These are phyloP conservation scores for Drosophila chauvacae DNA, from an alignment of 1,140 invertebrate species.

Conservation along the genomic window DNA sequence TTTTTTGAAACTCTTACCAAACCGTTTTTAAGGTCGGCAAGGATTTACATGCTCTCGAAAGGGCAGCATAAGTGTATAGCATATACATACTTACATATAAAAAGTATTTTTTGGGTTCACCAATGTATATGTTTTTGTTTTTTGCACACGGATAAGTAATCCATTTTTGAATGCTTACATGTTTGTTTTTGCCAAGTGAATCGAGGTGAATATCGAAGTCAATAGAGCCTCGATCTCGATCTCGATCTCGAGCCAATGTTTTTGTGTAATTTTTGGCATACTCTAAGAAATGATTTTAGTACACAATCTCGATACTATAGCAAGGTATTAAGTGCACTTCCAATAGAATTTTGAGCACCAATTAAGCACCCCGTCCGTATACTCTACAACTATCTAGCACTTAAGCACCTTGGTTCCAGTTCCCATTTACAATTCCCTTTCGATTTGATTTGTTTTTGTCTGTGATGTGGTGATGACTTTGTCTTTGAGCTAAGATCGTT, in stretches of 20 bases:
- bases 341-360: slow-evolving; percentile 69
- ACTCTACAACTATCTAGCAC: slow-evolving; percentile 58
- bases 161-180: slow-evolving; percentile 81
- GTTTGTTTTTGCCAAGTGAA: slow-evolving; percentile 72
- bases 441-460: slow-evolving; percentile 54
- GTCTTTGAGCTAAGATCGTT: slow-evolving; percentile 65
- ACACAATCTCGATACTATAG: slow-evolving; percentile 49
- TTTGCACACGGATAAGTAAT: slow-evolving; percentile 66
- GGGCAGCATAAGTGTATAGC: slow-evolving; percentile 41
- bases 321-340: slow-evolving; percentile 72
- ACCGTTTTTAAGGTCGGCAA: slow-evolving; percentile 63
- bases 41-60: slow-evolving; percentile 56
- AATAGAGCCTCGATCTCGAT: neutral
- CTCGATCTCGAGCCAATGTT: slow-evolving; percentile 36
- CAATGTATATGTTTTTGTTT: slow-evolving; percentile 47
- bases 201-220: slow-evolving; percentile 30
- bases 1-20: slow-evolving; percentile 49
- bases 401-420: slow-evolving; percentile 65
- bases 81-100: slow-evolving; percentile 24
- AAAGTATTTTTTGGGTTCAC: slow-evolving; percentile 19
- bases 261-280: slow-evolving; percentile 70
- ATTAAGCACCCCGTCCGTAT: slow-evolving; percentile 58
- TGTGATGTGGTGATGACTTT: slow-evolving; percentile 77
- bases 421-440: slow-evolving; percentile 25
- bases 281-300: slow-evolving; percentile 62